These are phyloP conservation scores for Stegastes partitus DNA, from an alignment of 2,113 vertebrate genomes.

Conservation along the genomic window DNA sequence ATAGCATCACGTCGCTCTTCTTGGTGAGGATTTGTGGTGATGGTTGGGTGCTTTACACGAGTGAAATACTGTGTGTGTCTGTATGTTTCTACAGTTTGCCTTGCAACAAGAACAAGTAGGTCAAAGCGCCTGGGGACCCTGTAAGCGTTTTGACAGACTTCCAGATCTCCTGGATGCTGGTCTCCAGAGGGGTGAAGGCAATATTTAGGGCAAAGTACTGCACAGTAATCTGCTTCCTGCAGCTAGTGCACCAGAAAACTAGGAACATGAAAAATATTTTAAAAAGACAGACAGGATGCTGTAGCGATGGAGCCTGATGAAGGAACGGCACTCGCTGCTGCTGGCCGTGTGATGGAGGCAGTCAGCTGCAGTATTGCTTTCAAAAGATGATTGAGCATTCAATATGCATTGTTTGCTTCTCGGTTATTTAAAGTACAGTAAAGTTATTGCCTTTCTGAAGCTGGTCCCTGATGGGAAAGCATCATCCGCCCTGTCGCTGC, in stretches of 20 bases:
- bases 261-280: neutral
- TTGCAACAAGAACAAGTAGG: conserved; percentile 71
- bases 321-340: neutral
- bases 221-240: conserved; percentile 41
- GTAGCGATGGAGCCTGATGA: neutral
- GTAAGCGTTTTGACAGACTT: conserved; percentile 66
- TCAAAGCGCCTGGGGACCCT: conserved; percentile 69
- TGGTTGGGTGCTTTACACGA: conserved; percentile 8
- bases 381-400: neutral
- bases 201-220: conserved; percentile 66
- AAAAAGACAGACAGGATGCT: conserved; percentile 5
- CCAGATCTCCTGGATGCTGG: conserved; percentile 61
- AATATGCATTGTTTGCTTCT: neutral
- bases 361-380: neutral
- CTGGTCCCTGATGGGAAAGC: conserved; percentile 15
- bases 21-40: neutral
- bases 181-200: conserved; percentile 61
- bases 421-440: conserved; percentile 20
- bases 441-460: conserved; percentile 4
- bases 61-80: conserved; percentile 39
- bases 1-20: neutral
- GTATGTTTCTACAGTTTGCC: conserved; percentile 35
- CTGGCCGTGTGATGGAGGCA: neutral
- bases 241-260: conserved; percentile 18
- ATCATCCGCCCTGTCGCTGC: conserved; percentile 13